phyloP scores from a whole-genome alignment of 2,888 invertebrate genomes.

The Gymnoscelis rufifasciata region DNA sequence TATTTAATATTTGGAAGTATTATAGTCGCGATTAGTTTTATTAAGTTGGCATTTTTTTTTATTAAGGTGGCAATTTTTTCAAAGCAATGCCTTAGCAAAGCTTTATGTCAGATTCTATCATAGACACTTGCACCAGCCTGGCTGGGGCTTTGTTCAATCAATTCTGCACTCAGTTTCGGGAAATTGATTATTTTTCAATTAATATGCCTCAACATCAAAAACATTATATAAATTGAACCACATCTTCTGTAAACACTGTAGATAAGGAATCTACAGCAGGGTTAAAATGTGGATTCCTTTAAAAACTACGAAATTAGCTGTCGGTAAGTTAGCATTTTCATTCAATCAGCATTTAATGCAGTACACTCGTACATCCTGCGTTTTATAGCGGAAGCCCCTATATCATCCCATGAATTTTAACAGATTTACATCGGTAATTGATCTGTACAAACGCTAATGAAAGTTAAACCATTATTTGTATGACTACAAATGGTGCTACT shows the following conservation, averaged over 20 bases:
- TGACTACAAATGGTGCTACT: no score
- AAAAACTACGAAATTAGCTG: slow-evolving; percentile 85
- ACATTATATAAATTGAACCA: slow-evolving; percentile 27
- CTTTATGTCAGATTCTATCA: no score
- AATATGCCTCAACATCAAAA: slow-evolving; percentile 34
- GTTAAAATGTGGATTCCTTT: slow-evolving; percentile 85
- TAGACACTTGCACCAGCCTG: no score
- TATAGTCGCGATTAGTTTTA: no score
- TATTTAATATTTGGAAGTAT: no score
- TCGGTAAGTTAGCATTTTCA: slow-evolving; percentile 80
- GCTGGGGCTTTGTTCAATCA: slow-evolving; percentile 20
- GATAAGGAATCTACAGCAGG: slow-evolving; percentile 11
- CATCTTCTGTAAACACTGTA: background rate
- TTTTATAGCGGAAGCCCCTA: slow-evolving; percentile 66
- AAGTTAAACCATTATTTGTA: no score
- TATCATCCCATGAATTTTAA: slow-evolving; percentile 67
- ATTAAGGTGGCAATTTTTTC: no score
- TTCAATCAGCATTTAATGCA: slow-evolving; percentile 49
- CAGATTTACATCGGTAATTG: slow-evolving; percentile 37
- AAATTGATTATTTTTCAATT: slow-evolving; percentile 39
- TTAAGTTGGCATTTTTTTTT: no score
- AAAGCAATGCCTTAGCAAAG: no score
- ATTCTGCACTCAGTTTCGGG: no score
- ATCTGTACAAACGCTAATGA: background rate
- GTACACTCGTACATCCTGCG: slow-evolving; percentile 51